Evolutionary conservation across 2,888 invertebrate species (phyloP).

Genomic region (Alsophila aescularia): DNA sequence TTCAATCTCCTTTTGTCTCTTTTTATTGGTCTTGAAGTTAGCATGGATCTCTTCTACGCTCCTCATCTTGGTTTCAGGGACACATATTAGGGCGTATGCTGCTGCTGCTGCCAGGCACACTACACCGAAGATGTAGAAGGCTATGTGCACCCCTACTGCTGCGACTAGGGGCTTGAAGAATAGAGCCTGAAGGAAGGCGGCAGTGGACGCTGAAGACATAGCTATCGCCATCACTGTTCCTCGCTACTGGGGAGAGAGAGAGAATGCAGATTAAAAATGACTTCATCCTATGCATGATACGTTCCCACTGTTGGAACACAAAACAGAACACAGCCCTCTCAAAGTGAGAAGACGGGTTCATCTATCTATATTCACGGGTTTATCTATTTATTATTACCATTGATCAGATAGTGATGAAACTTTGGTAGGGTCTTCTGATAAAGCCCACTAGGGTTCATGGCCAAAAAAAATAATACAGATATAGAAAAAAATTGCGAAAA

Average conservation of each 20-base stretch:
- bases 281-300: no score
- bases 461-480: no score
- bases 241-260: conserved; percentile 67
- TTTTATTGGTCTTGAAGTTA: conserved; percentile 61
- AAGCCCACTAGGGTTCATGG: no score
- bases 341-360: no score
- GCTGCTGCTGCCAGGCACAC: conserved; percentile 58
- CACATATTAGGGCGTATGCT: conserved; percentile 52
- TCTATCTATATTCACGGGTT: no score
- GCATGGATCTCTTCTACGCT: conserved; percentile 63
- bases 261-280: background rate
- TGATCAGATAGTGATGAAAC: no score
- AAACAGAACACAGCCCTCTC: no score
- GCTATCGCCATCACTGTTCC: conserved; percentile 66
- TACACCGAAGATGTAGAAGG: conserved; percentile 64
- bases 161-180: conserved; percentile 68
- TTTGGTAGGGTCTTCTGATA: no score
- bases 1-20: conserved; percentile 42
- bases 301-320: no score
- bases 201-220: conserved; percentile 59
- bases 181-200: conserved; percentile 62
- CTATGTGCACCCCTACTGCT: conserved; percentile 56
- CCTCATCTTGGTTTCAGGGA: conserved; percentile 66
- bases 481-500: no score
- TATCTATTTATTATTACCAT: no score